Evolutionary conservation across 2,888 invertebrate genomes (phyloP), one percentile per base, ranked within the genome.

Genomic region (Brachyptera putata): DNA sequence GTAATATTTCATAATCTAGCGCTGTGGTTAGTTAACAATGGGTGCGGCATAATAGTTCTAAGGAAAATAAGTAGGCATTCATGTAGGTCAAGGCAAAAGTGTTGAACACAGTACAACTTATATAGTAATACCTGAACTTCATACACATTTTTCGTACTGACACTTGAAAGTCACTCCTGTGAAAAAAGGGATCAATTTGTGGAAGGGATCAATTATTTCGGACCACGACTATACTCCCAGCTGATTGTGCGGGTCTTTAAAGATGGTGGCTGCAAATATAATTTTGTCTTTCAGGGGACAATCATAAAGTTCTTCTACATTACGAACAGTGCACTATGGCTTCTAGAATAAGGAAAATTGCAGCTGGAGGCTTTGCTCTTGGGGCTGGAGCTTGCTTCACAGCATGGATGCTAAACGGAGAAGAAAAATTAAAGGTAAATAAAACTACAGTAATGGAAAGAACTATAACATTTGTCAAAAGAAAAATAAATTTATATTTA

Each of bases 321-420:
- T n/a, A 4, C 7, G 4, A 39, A 21, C 22, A 16, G 24, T 2
- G 22, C 16, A 64, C 37, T 14, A 69, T 70, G 70, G 65, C 69
- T 22, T 64, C 70, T 25, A 66, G 68, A 57, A 57, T 71, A 2
- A 66, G 66, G 46, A 69, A 68, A 62, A 53, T 71, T 18, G 63
- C 67, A 1, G 65, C 68, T 3, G 69, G 68, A 24, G 68, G 70
- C 14, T 48, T 69, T 5, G 68, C 68, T 18, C 63, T 70, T 56
- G 70, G 70, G 22, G 67, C 69, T 46, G 69, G 70, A 18, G 70
- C 70, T 11, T 67, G 68, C 50, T 46, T 71, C 3, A 67, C 70
- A 3, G 66, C 70, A 61, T 70, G 68, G 68, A 30, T 71, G 49
- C 55, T 70, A 26, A 66, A 63, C 22, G 66, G 67, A 50, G 68